phyloP scores from a whole-genome alignment of 1,140 invertebrate species.

The Plutomurus gul region DNA sequence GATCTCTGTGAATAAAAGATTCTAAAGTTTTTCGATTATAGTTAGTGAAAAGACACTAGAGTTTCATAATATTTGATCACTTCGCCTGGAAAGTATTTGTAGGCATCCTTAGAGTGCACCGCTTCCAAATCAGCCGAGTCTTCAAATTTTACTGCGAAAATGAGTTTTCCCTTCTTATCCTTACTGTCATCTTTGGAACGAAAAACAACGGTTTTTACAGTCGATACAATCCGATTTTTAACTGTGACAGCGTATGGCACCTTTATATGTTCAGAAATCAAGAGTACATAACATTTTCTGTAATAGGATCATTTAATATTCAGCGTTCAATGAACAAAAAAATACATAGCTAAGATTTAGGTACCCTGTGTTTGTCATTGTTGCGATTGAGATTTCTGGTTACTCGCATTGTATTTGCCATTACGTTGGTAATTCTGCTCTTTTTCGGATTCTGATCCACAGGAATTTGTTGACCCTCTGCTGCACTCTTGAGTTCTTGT shows the following conservation, averaged over 20 bases:
- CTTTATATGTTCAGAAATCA: too few relatives aligned
- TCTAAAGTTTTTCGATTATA: background rate
- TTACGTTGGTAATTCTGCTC: background rate
- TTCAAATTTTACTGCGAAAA: background rate
- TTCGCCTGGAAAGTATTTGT: background rate
- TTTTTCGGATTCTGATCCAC: too few relatives aligned
- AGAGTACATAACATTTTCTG: too few relatives aligned
- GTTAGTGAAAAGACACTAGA: background rate
- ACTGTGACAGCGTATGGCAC: too few relatives aligned
- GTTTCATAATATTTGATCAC: background rate
- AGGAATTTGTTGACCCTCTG: background rate
- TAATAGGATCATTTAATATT: too few relatives aligned
- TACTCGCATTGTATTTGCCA: background rate
- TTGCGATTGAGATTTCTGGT: background rate
- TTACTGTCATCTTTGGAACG: background rate
- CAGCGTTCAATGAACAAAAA: too few relatives aligned
- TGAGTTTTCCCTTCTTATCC: background rate
- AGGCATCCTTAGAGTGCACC: background rate
- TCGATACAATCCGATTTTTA: background rate
- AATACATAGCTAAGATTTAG: too few relatives aligned
- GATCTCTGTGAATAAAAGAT: background rate
- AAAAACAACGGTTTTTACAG: background rate
- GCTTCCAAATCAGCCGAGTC: background rate
- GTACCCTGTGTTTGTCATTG: too few relatives aligned
- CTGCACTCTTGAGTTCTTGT: background rate